These are phyloP conservation scores for Gouania willdenowi DNA, from an alignment of 2,797 vertebrate genomes.

Conservation along the genomic window DNA sequence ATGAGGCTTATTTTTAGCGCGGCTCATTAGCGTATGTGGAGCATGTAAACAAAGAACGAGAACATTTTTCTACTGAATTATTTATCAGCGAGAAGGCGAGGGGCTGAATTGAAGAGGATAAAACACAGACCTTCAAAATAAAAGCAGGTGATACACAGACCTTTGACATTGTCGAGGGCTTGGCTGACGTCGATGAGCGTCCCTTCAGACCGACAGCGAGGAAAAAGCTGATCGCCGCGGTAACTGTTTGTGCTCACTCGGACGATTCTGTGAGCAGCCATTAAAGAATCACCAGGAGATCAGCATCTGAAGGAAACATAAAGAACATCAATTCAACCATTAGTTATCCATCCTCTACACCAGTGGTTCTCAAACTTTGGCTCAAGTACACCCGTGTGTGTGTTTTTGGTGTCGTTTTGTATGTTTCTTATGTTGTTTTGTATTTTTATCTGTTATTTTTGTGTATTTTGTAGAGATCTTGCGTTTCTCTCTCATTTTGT, in stretches of 20 bases:
- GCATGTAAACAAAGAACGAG: conserved; percentile 24
- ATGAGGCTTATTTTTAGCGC: conserved; percentile 35
- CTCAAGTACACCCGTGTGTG: too few species aligned
- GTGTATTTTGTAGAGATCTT: too few species aligned
- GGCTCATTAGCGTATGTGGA: conserved; percentile 35
- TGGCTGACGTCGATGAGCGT: conserved; percentile 87
- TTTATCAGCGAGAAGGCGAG: not conserved
- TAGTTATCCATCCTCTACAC: too few species aligned
- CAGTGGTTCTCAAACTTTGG: too few species aligned
- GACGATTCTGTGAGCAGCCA: conserved; percentile 95
- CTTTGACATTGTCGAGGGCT: conserved; percentile 88
- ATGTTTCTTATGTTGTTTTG: too few species aligned
- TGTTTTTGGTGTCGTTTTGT: too few species aligned
- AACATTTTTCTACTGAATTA: not conserved
- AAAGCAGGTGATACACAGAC: conserved; percentile 63
- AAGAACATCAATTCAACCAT: not conserved
- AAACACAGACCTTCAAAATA: not conserved
- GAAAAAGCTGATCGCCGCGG: conserved; percentile 82
- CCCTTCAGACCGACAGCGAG: conserved; percentile 93
- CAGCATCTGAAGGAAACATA: conserved; percentile 44
- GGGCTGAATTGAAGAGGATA: not conserved
- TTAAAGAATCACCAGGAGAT: conserved; percentile 60
- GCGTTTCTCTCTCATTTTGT: too few species aligned
- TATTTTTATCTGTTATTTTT: too few species aligned
- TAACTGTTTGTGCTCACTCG: conserved; percentile 85